Percentiles rank a stretch among this genome's conserved stretches.
Conservation (phyloP, 1,140 invertebrate genomes). For the Parapsyche elsis region DNA sequence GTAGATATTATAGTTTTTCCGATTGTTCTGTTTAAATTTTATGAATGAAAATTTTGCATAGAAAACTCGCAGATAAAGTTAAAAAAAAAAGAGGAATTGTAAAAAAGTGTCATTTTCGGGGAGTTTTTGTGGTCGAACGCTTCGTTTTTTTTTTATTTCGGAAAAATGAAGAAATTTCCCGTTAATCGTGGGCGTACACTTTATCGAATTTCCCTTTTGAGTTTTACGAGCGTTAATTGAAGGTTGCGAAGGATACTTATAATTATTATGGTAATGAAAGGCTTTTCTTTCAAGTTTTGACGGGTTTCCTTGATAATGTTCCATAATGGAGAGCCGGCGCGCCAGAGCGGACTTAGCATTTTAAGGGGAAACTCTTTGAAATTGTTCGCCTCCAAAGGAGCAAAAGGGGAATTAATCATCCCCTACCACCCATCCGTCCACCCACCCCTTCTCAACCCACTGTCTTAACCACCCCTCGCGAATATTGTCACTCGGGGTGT, state of each 20-base stretch:
- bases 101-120: no score
- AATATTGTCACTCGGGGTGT: constrained; percentile 34
- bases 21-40: no score
- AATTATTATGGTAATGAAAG: constrained; percentile 48
- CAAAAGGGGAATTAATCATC: constrained; percentile 41
- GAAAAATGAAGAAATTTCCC: background rate
- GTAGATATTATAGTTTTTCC: no score
- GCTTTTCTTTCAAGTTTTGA: constrained; percentile 48
- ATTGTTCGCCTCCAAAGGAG: constrained; percentile 7
- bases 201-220: constrained; percentile 39
- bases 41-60: no score
- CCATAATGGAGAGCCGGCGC: constrained; percentile 41
- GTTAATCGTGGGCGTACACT: constrained; percentile 41
- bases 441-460: no score
- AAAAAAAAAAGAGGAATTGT: no score
- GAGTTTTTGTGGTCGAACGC: background rate
- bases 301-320: constrained; percentile 39
- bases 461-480: background rate
- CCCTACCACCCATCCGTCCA: no score
- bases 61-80: no score
- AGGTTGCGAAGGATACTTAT: constrained; percentile 45
- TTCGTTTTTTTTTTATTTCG: background rate
- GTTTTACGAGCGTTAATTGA: constrained; percentile 44
- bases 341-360: constrained; percentile 24
- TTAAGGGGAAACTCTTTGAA: constrained; percentile 43